Percentiles rank a stretch among this genome's conserved stretches.
phyloP scores from a whole-genome alignment of 2,113 vertebrate species.

The Vicugna pacos region DNA sequence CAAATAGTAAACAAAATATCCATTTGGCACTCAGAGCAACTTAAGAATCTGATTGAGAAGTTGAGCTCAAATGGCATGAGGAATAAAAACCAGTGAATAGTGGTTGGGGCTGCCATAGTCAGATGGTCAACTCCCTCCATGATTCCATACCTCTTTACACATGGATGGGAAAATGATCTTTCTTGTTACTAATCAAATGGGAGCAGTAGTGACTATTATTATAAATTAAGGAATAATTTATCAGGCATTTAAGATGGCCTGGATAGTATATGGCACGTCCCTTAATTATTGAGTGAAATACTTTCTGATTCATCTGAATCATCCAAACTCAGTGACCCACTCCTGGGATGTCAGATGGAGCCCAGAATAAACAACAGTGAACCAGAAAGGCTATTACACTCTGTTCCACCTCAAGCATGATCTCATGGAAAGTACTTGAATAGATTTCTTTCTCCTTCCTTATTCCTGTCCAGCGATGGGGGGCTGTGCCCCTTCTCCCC shows the following conservation, averaged over 20 bases:
- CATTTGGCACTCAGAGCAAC: constrained; percentile 22
- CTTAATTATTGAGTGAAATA: neutral
- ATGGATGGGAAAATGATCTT: neutral
- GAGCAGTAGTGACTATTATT: neutral
- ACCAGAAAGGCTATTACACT: neutral
- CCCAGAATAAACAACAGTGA: neutral
- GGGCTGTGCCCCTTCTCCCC: neutral
- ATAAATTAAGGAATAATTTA: constrained; percentile 49
- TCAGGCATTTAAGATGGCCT: constrained; percentile 18
- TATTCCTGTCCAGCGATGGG: neutral
- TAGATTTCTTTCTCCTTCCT: neutral
- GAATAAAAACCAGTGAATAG: constrained; percentile 6
- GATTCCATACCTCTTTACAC: neutral
- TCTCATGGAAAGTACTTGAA: too few species aligned
- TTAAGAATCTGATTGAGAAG: constrained; percentile 51
- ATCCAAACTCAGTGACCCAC: neutral
- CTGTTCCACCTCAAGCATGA: neutral
- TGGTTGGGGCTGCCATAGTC: neutral
- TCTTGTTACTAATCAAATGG: neutral
- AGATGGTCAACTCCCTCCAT: neutral
- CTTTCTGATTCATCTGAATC: neutral
- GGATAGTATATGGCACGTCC: neutral
- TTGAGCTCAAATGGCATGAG: constrained; percentile 9
- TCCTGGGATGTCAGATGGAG: neutral
- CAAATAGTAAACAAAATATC: constrained; percentile 48